phyloP scores from a whole-genome alignment of 2,888 invertebrate species.

The Cheilosia urbana region DNA sequence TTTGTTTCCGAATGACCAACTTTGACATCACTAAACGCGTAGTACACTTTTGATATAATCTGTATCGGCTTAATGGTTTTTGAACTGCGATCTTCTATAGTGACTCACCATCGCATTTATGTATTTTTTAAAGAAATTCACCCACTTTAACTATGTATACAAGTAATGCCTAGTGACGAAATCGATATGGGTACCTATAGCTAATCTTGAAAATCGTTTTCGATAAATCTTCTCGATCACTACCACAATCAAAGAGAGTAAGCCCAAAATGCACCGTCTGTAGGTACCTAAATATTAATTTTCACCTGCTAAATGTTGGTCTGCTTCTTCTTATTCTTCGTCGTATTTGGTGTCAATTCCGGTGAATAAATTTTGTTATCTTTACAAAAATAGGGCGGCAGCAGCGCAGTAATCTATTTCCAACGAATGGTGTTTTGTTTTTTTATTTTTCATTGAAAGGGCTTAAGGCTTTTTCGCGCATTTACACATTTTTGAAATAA shows the following conservation, averaged over 20 bases:
- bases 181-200: background rate
- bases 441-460: slow-evolving; percentile 29
- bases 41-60: too few species aligned
- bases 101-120: too few species aligned
- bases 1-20: slow-evolving; percentile 1
- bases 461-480: background rate
- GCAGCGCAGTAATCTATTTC: slow-evolving; percentile 62
- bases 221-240: slow-evolving; percentile 13
- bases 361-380: slow-evolving; percentile 33
- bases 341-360: slow-evolving; percentile 31
- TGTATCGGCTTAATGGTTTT: too few species aligned
- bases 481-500: background rate
- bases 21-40: background rate
- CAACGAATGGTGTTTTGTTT: slow-evolving; percentile 7
- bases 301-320: slow-evolving; percentile 48
- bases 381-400: slow-evolving; percentile 53
- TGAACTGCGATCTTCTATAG: too few species aligned
- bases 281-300: background rate
- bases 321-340: slow-evolving; percentile 7
- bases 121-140: too few species aligned
- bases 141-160: too few species aligned
- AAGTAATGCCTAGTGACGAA: background rate
- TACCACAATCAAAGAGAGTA: background rate
- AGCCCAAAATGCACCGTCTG: slow-evolving; percentile 9
- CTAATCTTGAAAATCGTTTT: background rate